Evolutionary conservation across 2,797 vertebrate genomes (phyloP), one percentile per base, ranked within the genome.

Genomic region (Remorina albescens): DNA sequence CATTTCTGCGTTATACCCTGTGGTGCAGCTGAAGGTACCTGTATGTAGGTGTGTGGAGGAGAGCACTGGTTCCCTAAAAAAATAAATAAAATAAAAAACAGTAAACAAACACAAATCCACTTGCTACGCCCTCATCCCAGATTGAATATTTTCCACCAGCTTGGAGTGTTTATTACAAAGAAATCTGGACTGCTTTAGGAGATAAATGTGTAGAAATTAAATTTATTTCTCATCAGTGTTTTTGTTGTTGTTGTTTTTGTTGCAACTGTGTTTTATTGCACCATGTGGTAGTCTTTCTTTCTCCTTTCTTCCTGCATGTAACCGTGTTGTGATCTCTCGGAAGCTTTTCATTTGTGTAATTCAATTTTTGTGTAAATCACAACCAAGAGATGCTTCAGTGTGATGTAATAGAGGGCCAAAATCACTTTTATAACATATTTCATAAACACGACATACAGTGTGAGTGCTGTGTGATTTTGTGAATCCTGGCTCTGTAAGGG

Each of bases 1-100:
- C 53, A 12, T 75, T 37, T 46, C 41, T 61, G 67, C 37, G 16
- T 57, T 42, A 58, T 46, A 74, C 83, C 71, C 66, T 51, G 53
- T 5, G 19, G 73, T 78, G 69, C 8, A 74, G 78, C 58, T 73
- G 58, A 49, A 73, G 46, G 37, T 19, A 15, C 49, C 60, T 37
- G 68, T 9, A 18, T 34, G 64, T 67, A 56, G 61, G 67, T 60
- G 80, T 49, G 68, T 32, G 41, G 62, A 41, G 51, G 0, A 18
- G 23, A 67, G 58, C 13, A n/a, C 46, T 7, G 34, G 41, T 12
- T 49, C 49, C 26, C n/a, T n/a, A n/a, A n/a, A n/a, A n/a, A n/a
- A n/a, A n/a, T n/a, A n/a, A n/a, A n/a, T n/a, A n/a, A n/a, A n/a
- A n/a, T n/a, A n/a, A n/a, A n/a, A n/a, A n/a, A n/a, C n/a, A n/a